Base-by-base conservation (phyloP, 2,113 vertebrate species). In the Eubucco bourcierii region DNA sequence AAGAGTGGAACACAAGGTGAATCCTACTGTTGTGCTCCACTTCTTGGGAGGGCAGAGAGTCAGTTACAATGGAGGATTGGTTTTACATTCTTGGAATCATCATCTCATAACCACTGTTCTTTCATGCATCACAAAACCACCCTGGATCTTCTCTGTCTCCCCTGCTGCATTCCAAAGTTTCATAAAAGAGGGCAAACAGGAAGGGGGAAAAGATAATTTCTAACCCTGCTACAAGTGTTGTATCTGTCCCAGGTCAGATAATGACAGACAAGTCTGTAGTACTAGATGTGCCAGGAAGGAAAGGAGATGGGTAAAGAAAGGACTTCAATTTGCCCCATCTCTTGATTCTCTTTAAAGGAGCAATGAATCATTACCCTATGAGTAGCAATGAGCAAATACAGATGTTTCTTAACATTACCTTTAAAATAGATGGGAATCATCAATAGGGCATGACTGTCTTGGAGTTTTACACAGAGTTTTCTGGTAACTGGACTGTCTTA, bases 51-150 rank as follows among this genome's bases (percentile, higher is more conserved):
- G 66, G 65, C 44, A 53, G 67, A 88, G 86, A 88, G 71, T 79
- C 84, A 37, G 58, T 53, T 80, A 80, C 55, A 84, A 52, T 78
- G 50, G n/a, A 72, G 66, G 82, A 93, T 93, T 64, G 83, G 79
- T 95, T 97, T 97, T 94, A 95, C 86, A 71, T 97, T 96, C 81
- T 90, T 92, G 75, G 28, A 94, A 94, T 97, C 95, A 91, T 86
- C 92, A 92, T 95, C 53, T 87, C 94, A 93, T 97, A 80, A 73
- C 79, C 47, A 55, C 93, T 96, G 90, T 82, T 96, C 80, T 97
- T 96, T 96, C 46, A 93, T 37, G 33, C 74, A 85, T 89, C 78
- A 80, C 13, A 13, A 90, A 92, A 66, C 41, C 73, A 80, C 93
- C 75, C 80, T 55, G 70, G 41, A 84, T 92, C 33, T 59, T 84